Evolutionary conservation across 2,888 invertebrate genomes (phyloP).

Genomic region (Chloromyia formosa): DNA sequence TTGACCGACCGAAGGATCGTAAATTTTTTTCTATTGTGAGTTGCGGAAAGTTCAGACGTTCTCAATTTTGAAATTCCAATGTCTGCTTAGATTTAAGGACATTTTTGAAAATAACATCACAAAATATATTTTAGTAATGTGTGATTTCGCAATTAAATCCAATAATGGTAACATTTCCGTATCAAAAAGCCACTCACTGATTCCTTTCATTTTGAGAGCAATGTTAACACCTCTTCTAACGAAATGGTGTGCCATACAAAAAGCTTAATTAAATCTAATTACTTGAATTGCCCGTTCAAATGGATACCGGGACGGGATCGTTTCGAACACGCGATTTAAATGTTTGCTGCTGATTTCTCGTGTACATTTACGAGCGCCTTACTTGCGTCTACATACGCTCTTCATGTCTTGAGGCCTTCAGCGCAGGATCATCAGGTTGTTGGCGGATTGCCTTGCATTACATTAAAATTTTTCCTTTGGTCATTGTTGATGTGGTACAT

Average conservation of each 20-base stretch:
- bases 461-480: slow-evolving; percentile 19
- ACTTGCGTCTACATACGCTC: neutral
- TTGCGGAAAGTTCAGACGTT: too few relatives aligned
- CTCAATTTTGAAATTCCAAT: too few relatives aligned
- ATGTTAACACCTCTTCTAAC: slow-evolving; percentile 4
- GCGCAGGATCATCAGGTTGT: slow-evolving; percentile 3
- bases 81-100: too few relatives aligned
- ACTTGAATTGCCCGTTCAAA: slow-evolving; percentile 46
- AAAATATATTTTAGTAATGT: too few relatives aligned
- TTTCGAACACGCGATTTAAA: slow-evolving; percentile 47
- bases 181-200: neutral
- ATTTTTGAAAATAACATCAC: too few relatives aligned
- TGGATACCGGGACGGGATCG: slow-evolving; percentile 13
- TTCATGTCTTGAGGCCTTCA: neutral
- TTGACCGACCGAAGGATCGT: too few relatives aligned
- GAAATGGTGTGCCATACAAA: slow-evolving; percentile 42
- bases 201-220: neutral
- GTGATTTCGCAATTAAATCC: too few relatives aligned
- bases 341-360: slow-evolving; percentile 31
- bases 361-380: neutral
- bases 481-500: slow-evolving; percentile 12
- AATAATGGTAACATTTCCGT: too few relatives aligned
- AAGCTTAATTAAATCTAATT: slow-evolving; percentile 49
- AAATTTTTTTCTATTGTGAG: too few relatives aligned
- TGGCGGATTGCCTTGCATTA: neutral